Conservation (phyloP, 1,140 invertebrate species). For the Bombus waltoni region DNA sequence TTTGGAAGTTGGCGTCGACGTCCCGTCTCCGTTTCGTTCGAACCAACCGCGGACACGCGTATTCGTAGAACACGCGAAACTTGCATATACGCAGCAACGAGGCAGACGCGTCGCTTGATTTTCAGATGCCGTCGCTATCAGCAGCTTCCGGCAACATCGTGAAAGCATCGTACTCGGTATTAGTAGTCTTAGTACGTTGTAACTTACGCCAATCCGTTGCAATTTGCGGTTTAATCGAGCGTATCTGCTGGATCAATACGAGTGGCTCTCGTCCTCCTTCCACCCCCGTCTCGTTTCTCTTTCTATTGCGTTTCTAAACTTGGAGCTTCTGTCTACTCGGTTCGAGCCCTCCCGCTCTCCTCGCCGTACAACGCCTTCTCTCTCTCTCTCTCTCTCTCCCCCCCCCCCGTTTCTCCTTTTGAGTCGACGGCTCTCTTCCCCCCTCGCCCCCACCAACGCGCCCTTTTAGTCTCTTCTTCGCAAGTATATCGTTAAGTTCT, state of each 20-base stretch:
- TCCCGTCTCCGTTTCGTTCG: not conserved
- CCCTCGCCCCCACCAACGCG: not conserved
- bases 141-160: constrained; percentile 50
- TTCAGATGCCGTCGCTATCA: constrained; percentile 23
- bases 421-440: not conserved
- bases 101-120: constrained; percentile 6
- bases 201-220: constrained; percentile 71
- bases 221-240: constrained; percentile 74
- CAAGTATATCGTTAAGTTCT: constrained; percentile 65
- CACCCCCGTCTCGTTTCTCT: constrained; percentile 49
- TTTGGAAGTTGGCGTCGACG: not conserved
- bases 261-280: constrained; percentile 55
- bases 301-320: constrained; percentile 63
- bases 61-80: not conserved
- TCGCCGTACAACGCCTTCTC: not conserved
- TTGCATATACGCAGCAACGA: not conserved
- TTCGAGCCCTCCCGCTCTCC: not conserved
- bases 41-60: not conserved
- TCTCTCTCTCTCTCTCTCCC: not conserved
- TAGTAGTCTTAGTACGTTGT: constrained; percentile 61
- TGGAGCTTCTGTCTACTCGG: constrained; percentile 41
- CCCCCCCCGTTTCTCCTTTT: constrained; percentile 12
- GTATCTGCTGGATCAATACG: constrained; percentile 74
- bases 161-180: constrained; percentile 44
- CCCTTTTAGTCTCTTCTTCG: constrained; percentile 38